Evolutionary conservation across 35 echinoderm and acorn worm species (phyloP), one percentile per base, ranked within the genome.

Genomic region (Heliocidaris erythrogramma): DNA sequence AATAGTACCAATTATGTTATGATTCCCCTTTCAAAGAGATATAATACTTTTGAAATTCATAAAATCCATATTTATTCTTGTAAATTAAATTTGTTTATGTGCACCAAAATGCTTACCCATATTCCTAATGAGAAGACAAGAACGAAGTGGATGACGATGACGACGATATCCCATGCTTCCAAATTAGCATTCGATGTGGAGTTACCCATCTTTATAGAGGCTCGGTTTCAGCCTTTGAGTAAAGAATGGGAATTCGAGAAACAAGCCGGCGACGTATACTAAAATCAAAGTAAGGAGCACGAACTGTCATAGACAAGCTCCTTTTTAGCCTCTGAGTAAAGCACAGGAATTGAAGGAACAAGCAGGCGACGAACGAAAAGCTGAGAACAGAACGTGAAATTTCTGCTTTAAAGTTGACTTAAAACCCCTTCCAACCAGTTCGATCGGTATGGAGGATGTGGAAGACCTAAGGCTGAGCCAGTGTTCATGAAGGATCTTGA

Each of bases 31-130:
- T 42, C 35, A 42, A 42, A 42, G 3, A 42, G 35, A 42, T 42
- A 42, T 42, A 0, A 0, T 42, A 42, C 35, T 42, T 42, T 42
- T 3, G 3, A 42, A 42, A 42, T 42, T 42, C 14, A 56, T 10
- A 8, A 56, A 56, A 56, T 56, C 52, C 10, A 56, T 56, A 56
- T 10, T 56, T 56, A 11, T 56, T 10, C 2, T 11, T 56, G 11
- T 13, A 10, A 12, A 14, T 56, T 56, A 56, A 56, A 56, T 56
- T 56, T 14, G 52, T 56, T 53, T 53, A 14, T 13, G 27, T 94
- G 93, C 93, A 96, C 94, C 96, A 90, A 96, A 86, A 96, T 84
- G 27, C 96, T 96, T 95, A 96, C 94, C 96, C 96, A 96, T 95
- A 96, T 84, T 93, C 96, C 96, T 59, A 96, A 42, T 30, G 88